Base-by-base conservation (phyloP, 1,140 invertebrate species). In the Goniozus legneri region DNA sequence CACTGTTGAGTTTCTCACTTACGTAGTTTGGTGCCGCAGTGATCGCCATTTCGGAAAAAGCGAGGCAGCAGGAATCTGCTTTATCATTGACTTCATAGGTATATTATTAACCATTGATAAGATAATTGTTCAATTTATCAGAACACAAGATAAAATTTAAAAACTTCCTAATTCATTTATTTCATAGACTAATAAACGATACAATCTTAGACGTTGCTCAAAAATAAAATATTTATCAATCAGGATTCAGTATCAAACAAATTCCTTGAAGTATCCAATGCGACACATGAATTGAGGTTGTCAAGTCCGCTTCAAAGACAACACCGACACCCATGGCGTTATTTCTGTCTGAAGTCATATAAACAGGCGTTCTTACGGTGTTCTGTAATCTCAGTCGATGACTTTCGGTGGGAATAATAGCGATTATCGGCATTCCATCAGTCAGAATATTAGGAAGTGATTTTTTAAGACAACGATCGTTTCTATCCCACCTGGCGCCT, bases 251-350 rank as follows among this genome's bases (percentile, higher is more conserved):
- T 33, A 88, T 80, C 20, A 95, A 77, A 69, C 89, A 92, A 38
- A 93, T 87, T 20, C 90, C 89, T 73, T 93, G 90, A 24, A 95
- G 71, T 15, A 92, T 80, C 92, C 92, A 95, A 67, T 91, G 86
- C 55, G 88, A 92, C 20, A 78, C 73, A 67, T 94, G 88, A 62
- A 90, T 85, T 0, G 79, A 75, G 1, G 90, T 93, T 38, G 79
- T 80, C 15, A 95, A 75, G 71, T 95, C 85, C 0, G 91, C 88
- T 73, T 94, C 89, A 71, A 95, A 94, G 8, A 95, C 88, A 4
- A 93, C 77, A 27, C 91, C 91, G n/a, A 87, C 85, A 1, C 89
- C 90, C 87, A 92, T 92, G 0, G 89, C 88, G 69, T 94, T 89
- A 44, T 89, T 79, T 44, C 91, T 78, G 54, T 82, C 73, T 1